Evolutionary conservation across 2,888 invertebrate genomes (phyloP), one percentile per base, ranked within the genome.

Genomic region (Iselma pallidipennis): DNA sequence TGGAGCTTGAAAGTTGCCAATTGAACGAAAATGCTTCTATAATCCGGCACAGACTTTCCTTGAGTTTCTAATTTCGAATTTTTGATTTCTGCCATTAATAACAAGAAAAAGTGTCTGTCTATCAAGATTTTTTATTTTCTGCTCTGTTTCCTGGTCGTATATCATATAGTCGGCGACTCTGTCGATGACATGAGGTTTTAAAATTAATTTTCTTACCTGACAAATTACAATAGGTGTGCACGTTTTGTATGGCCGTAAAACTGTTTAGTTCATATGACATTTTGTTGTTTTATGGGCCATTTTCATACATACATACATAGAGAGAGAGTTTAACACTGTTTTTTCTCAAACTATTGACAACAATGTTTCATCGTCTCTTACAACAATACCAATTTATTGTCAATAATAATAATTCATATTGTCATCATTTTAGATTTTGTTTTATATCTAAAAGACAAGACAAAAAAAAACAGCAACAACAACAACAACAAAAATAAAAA

Each of bases 141-240:
- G 37, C 37, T 37, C 37, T 16, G 16, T 37, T 37, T 37, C 37
- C 37, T 37, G 37, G 16, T 37, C 37, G 37, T 37, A 37, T 37
- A 37, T 37, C 16, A 37, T 37, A 16, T 2, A 16, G 37, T 37
- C 37, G 37, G 16, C 37, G 37, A 37, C 19, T 37, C 16, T 37
- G 37, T 54, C 29, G 54, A 21, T 49, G 59, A 59, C 54, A 50
- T 49, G 59, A 59, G 54, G 26, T 59, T 57, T 50, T 19, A 28
- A 29, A 59, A 54, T 59, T 48, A 53, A 59, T 59, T 59, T 49
- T 50, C 37, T 48, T 16, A 50, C 21, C 52, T 60, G 60, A 60
- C 60, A 60, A 60, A 60, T 60, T 55, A 55, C 55, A 42, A 48
- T 33, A 57, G 55, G 57, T 45, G 51, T 31, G 57, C 48, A 48